These are phyloP conservation scores for Ptychoptera contaminata DNA, from an alignment of 2,888 invertebrate genomes.

Conservation along the genomic window DNA sequence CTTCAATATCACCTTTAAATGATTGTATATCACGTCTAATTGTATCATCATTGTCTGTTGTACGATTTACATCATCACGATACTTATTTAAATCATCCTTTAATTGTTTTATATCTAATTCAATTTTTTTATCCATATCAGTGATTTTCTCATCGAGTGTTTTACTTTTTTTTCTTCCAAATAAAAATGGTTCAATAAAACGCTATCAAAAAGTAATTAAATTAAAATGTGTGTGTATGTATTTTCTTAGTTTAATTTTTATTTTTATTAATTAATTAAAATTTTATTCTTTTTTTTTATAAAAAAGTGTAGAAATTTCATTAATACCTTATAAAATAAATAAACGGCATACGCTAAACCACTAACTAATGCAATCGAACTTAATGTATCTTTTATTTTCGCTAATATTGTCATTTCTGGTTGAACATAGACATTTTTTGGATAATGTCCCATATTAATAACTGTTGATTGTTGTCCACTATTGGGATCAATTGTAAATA, in stretches of 20 bases:
- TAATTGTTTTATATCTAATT: constrained; percentile 39
- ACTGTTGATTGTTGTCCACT: constrained; percentile 15
- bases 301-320: not conserved
- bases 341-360: constrained; percentile 64
- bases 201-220: constrained; percentile 33
- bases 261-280: constrained; percentile 4
- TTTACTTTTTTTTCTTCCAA: constrained; percentile 49
- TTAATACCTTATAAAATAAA: constrained; percentile 60
- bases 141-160: constrained; percentile 48
- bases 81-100: constrained; percentile 48
- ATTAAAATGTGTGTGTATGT: not conserved
- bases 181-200: constrained; percentile 48
- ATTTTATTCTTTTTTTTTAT: constrained; percentile 1
- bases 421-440: constrained; percentile 12
- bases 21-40: constrained; percentile 44
- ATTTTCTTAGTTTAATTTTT: not conserved
- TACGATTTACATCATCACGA: constrained; percentile 44
- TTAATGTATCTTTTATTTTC: constrained; percentile 49
- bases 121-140: constrained; percentile 51
- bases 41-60: constrained; percentile 23
- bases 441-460: constrained; percentile 22
- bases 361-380: constrained; percentile 58
- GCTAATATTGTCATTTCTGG: constrained; percentile 31
- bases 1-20: constrained; percentile 51
- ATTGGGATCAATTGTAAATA: constrained; percentile 25